Base-by-base conservation (phyloP, 1,140 invertebrate genomes). In the Lasaia peninsularis region DNA sequence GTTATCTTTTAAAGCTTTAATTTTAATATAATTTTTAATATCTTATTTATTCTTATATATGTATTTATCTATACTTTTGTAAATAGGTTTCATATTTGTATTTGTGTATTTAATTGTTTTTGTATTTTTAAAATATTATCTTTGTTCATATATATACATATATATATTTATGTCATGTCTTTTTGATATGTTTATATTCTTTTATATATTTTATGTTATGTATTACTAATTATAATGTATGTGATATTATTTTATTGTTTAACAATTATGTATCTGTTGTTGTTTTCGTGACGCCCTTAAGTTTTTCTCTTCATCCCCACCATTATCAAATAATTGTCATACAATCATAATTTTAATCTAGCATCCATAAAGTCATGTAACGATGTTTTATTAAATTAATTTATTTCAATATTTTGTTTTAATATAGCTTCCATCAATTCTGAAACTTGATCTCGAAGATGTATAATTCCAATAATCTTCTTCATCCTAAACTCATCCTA, bases 101-200 rank as follows among this genome's bases (percentile, higher is more conserved):
- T 84, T 80, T 79, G 64, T 85, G 74, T 51, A 74, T 83, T 77
- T 71, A 69, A 73, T 67, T 70, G 76, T 85, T 54, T 82, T 82
- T 66, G 73, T 81, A 28, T 71, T 71, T 73, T 72, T 52, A 40
- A 37, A 63, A 63, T 63, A 44, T 56, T 75, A 63, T 65, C 7
- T 63, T 56, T 56, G 49, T 62, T 40, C 61, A 54, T 62, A 40
- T 56, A 60, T 58, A 58, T 54, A 28, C 69, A 28, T 67, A 58
- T 51, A 56, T 12, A 63, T 53, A 58, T 14, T 59, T 18, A 32
- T 60, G 44, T 67, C 24, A 5, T 34, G 40, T 66, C 49, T 48
- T 1, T 2, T 16, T 21, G 0, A 44, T 7, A 14, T 12, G 9
- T 35, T 37, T 54, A 11, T 37, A 16, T 16, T 18, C 11, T 11